Conservation (phyloP, 2,797 vertebrate genomes). For the Ateles fusciceps region DNA sequence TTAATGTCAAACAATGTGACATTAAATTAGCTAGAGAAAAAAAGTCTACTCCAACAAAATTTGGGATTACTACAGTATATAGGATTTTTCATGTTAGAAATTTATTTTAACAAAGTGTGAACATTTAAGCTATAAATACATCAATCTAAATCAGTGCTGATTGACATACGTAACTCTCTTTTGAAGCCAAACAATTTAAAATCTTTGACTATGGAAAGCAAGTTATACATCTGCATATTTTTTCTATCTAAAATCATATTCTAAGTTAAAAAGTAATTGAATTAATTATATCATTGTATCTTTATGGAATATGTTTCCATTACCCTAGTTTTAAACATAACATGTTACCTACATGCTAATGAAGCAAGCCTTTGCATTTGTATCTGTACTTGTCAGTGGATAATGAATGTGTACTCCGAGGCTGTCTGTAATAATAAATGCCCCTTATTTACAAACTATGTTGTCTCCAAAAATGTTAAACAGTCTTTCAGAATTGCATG, state of each 20-base stretch:
- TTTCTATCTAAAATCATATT: background rate
- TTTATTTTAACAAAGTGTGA: background rate
- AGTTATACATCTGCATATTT: background rate
- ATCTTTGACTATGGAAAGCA: background rate
- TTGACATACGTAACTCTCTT: background rate
- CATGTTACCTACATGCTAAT: background rate
- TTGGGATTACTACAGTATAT: background rate
- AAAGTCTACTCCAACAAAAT: background rate
- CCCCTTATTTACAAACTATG: constrained; percentile 52
- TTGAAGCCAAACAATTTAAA: background rate
- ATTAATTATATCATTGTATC: background rate
- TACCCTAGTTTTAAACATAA: constrained; percentile 5
- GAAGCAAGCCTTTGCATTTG: background rate
- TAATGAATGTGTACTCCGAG: constrained; percentile 32
- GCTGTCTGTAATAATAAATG: constrained; percentile 58
- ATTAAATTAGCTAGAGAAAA: background rate
- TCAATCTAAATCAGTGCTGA: background rate
- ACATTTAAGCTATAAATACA: background rate
- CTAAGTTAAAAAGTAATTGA: background rate
- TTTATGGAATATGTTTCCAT: background rate
- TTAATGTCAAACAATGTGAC: background rate
- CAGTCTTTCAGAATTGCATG: constrained; percentile 17
- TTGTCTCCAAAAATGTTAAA: constrained; percentile 41
- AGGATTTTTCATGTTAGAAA: background rate
- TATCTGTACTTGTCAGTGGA: background rate